Evolutionary conservation across 1,140 invertebrate species (phyloP), one percentile per base, ranked within the genome.

Genomic region (Maconellicoccus hirsutus): DNA sequence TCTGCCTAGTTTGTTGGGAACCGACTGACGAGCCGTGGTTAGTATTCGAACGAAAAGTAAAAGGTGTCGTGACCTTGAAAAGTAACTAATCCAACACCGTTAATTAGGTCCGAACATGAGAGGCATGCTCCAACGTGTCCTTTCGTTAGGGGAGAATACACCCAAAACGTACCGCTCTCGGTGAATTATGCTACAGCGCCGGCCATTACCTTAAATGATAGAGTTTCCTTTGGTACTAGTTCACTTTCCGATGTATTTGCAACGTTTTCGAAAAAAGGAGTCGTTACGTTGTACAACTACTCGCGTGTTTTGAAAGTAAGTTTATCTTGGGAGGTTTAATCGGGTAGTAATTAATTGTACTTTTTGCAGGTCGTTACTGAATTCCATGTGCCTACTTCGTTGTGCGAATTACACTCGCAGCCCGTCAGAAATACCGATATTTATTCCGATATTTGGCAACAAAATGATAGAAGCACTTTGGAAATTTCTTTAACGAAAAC

Each of bases 121-220:
- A 82, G 94, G 8, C 94, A 97, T 81, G 95, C 93, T 21, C 92
- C 93, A 12, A 86, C 86, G 72, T 97, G 94, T 79, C 91, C 93
- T 0, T 96, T 95, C 80, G 91, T 97, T 1, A 89, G 92, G 77
- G 93, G 93, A 21, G 93, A 96, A 79, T 94, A 93, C 75, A 97
- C 93, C 12, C 92, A 94, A 80, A 97, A 97, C 82, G 93, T 96
- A 69, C 93, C 94, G n/a, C 82, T 96, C 39, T 88, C 87, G 72
- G 89, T 94, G 14, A 93, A 91, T 23, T 89, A 92, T 78, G 92
- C 92, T 14, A 94, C 92, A 42, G 89, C 89, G 75, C 92, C 92
- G 61, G 92, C 92, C 3, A 78, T 82, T 74, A 81, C 77, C 73
- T 84, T 78, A 72, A 52, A 23, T 21, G 70, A 82, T 4, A 82